A percentile compares a stretch with the other conserved stretches of the same genome.
Conservation (phyloP, 2,888 invertebrate species). For the Molorchus minor region DNA sequence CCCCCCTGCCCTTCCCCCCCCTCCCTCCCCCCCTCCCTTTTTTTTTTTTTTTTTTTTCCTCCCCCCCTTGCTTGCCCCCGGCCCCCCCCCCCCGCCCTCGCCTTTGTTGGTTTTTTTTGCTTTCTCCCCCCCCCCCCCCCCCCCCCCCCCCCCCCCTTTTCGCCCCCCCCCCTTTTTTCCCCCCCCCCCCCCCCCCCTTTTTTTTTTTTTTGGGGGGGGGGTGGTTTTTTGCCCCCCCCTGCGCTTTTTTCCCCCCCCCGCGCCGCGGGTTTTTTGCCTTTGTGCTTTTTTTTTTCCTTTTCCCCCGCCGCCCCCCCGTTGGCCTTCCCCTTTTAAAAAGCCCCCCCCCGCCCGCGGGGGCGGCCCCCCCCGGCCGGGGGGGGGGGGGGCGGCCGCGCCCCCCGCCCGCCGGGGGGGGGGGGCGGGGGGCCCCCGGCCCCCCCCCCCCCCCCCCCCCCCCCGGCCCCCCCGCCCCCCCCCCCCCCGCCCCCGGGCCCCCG, state of each 20-base stretch:
- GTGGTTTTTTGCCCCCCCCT: background rate
- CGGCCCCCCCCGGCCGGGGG: too few species aligned
- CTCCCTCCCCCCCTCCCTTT: background rate
- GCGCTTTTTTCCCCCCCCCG: background rate
- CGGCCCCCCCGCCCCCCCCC: too few species aligned
- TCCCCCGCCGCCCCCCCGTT: background rate
- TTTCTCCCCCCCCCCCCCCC: background rate
- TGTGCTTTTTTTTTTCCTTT: background rate
- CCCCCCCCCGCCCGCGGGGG: too few species aligned
- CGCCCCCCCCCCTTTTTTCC: background rate
- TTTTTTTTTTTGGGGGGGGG: background rate
- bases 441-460: too few species aligned
- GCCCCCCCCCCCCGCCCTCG: background rate
- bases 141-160: background rate
- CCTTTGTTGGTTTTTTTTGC: background rate
- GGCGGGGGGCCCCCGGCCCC: too few species aligned
- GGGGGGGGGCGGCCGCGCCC: too few species aligned
- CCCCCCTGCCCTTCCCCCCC: background rate
- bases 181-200: background rate
- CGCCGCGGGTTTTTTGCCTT: background rate
- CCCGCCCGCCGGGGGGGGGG: too few species aligned
- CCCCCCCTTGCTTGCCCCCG: background rate
- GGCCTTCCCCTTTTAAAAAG: too few species aligned
- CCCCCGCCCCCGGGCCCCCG: too few species aligned
- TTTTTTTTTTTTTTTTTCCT: background rate